Base-by-base conservation (phyloP, 2,888 invertebrate species). In the Dysmachus trigonus region DNA sequence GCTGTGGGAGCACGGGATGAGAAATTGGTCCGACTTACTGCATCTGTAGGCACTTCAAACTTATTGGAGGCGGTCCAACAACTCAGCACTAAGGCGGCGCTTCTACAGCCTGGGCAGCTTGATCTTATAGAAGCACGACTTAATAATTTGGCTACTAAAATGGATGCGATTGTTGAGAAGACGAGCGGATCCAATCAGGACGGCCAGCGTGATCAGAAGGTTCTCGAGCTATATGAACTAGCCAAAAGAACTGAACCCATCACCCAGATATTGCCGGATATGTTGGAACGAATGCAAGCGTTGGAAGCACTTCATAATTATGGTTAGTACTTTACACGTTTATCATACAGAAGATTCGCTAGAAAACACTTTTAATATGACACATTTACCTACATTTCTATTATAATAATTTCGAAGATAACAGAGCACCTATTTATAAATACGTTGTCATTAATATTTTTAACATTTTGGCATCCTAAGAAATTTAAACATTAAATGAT, bases 251-350 rank as follows among this genome's bases (percentile, higher is more conserved):
- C 96, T 86, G 98, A 98, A 90, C 94, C 95, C 10, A 94, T 97
- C 87, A 93, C 94, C 0, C 95, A 97, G 91, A 94, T 97, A 86
- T 90, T 97, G 87, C 97, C 97, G 0, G 95, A 95, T 89, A 94
- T 96, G 31, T 94, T 98, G 47, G 96, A 97, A 89, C 94, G 98
- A 86, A 95, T 99, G 94, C 94, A 96, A 89, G 96, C 98, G 1
- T 93, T 99, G 3, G 97, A 97, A 92, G 94, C 95, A 2, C 93
- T 99, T 6, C 98, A 99, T 90, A 96, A 96, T 91, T 97, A 98
- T 94, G 98, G 98, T 33, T 74, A 83, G n/a, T n/a, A n/a, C n/a
- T n/a, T n/a, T n/a, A n/a, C n/a, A n/a, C n/a, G n/a, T n/a, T n/a
- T n/a, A n/a, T n/a, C n/a, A n/a, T n/a, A n/a, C n/a, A n/a, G n/a